Evolutionary conservation across 1,140 invertebrate species (phyloP).

Genomic region (Sycophila sp.): DNA sequence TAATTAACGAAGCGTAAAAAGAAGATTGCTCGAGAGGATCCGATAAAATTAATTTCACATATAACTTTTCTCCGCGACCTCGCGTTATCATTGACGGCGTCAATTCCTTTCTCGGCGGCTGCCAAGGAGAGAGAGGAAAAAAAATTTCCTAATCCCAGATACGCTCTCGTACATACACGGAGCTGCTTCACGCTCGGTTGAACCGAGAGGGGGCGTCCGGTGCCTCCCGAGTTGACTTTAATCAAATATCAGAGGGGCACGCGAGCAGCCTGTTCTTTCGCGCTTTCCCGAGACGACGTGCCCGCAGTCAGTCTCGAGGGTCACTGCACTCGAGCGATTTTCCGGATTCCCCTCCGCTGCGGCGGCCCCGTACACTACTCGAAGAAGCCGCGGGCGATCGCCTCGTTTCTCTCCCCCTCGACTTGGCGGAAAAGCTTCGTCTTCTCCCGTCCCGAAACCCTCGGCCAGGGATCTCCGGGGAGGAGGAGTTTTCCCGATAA

Average conservation of each 20-base stretch:
- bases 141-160: too few relatives aligned
- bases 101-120: not conserved
- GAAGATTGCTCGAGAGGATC: not conserved
- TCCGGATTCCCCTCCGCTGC: constrained; percentile 1
- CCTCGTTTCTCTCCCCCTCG: not conserved
- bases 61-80: constrained; percentile 7
- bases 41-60: constrained; percentile 12
- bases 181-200: constrained; percentile 24
- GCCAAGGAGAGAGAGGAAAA: not conserved
- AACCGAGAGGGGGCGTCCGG: not conserved
- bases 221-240: constrained; percentile 51
- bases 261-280: constrained; percentile 41
- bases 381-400: constrained; percentile 25
- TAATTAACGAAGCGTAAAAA: constrained; percentile 21
- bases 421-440: constrained; percentile 1
- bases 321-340: constrained; percentile 51
- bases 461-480: not conserved
- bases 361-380: not conserved
- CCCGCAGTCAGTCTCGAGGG: constrained; percentile 52
- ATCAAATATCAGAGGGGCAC: constrained; percentile 56
- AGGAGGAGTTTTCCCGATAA: constrained; percentile 26
- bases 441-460: not conserved
- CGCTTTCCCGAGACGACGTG: constrained; percentile 31
- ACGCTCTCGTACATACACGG: too few relatives aligned
- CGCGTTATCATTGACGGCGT: not conserved